These are phyloP conservation scores for Margaritifera margaritifera DNA, from an alignment of 2,888 invertebrate genomes.

Conservation along the genomic window DNA sequence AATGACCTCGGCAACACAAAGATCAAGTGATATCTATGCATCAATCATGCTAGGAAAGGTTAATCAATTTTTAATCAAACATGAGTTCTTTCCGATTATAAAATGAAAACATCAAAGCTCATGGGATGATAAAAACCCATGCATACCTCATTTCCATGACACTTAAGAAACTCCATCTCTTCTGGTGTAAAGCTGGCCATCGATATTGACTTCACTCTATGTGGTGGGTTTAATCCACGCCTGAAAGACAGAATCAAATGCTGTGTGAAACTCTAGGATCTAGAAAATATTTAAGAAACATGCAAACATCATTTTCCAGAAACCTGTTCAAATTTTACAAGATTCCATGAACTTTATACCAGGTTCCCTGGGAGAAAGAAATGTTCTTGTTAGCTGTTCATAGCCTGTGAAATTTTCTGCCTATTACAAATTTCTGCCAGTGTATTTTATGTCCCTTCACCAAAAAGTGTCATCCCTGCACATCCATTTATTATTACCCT, in stretches of 20 bases:
- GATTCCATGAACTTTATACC: no score
- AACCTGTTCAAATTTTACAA: background rate
- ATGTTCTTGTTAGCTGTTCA: no score
- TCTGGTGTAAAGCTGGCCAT: slow-evolving; percentile 98
- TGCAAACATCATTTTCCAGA: background rate
- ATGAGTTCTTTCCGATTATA: background rate
- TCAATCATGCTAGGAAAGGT: background rate
- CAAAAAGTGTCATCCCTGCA: no score
- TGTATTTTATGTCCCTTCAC: no score
- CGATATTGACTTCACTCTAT: slow-evolving; percentile 97
- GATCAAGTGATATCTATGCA: no score
- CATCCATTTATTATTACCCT: no score
- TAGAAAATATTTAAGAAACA: background rate
- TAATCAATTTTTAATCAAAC: slow-evolving; percentile 1
- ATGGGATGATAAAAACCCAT: background rate
- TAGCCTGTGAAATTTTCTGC: no score
- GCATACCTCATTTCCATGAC: slow-evolving; percentile 88
- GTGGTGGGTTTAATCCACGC: slow-evolving; percentile 96
- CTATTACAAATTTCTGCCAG: no score
- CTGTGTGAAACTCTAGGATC: background rate
- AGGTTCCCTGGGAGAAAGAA: no score
- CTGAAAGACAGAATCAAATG: slow-evolving; percentile 75
- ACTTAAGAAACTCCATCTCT: slow-evolving; percentile 92
- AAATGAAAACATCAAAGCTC: background rate
- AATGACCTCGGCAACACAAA: no score